These are phyloP conservation scores for Spisula solida DNA, from an alignment of 2,888 invertebrate species.

Conservation along the genomic window DNA sequence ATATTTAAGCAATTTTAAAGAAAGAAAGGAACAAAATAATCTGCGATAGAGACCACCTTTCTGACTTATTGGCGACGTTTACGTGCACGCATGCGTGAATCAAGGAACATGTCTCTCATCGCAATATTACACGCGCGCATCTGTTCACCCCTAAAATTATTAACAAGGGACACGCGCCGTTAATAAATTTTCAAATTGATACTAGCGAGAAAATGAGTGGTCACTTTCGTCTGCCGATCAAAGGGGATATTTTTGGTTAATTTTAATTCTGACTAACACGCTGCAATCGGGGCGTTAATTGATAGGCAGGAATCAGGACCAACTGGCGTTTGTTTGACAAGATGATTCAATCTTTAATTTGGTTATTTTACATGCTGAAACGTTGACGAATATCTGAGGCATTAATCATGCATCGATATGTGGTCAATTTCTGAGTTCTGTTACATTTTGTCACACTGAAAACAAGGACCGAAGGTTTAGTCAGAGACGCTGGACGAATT, in stretches of 20 bases:
- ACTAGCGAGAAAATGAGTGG: constrained; percentile 57
- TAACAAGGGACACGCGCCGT: constrained; percentile 69
- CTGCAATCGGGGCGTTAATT: constrained; percentile 64
- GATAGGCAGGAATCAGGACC: constrained; percentile 24
- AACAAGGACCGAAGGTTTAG: too few species aligned
- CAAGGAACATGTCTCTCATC: constrained; percentile 5
- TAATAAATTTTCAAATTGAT: constrained; percentile 72
- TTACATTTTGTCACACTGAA: constrained; percentile 31
- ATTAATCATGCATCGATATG: constrained; percentile 23
- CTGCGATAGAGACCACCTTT: too few species aligned
- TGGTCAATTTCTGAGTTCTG: background rate
- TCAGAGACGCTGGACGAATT: too few species aligned
- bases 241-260: constrained; percentile 65
- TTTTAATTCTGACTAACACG: constrained; percentile 58
- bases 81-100: background rate
- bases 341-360: constrained; percentile 45
- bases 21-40: too few species aligned
- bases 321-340: constrained; percentile 18
- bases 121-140: constrained; percentile 69
- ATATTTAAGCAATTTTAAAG: too few species aligned
- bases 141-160: constrained; percentile 63
- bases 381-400: background rate
- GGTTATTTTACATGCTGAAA: constrained; percentile 15
- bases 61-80: background rate
- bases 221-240: constrained; percentile 57